These are phyloP conservation scores for Calliphora vomitoria DNA, from an alignment of 2,888 invertebrate species.

Conservation along the genomic window DNA sequence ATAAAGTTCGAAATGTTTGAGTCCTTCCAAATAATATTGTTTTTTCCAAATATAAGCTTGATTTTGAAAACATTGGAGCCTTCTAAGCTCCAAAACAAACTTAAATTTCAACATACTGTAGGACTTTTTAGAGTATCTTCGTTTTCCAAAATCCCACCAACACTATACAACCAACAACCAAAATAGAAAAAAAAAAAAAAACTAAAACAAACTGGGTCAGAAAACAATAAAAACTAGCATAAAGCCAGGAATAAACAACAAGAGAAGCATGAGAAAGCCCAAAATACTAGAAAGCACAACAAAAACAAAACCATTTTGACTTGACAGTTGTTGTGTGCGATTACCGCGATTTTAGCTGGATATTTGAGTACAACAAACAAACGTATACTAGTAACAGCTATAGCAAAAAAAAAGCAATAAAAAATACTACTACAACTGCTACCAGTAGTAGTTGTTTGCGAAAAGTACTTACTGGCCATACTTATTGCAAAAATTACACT, in stretches of 20 bases:
- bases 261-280: neutral
- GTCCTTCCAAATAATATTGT: no score
- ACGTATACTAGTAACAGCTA: neutral
- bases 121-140: neutral
- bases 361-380: constrained; percentile 20
- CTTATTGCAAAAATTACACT: constrained; percentile 15
- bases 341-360: constrained; percentile 43
- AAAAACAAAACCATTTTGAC: constrained; percentile 43
- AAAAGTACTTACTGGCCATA: constrained; percentile 47
- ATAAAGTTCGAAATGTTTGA: no score
- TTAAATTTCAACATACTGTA: no score
- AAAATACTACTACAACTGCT: constrained; percentile 8
- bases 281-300: neutral
- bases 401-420: constrained; percentile 16
- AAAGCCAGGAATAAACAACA: constrained; percentile 28
- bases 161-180: neutral
- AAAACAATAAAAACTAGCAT: constrained; percentile 43
- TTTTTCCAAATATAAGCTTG: no score
- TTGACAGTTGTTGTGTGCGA: constrained; percentile 62
- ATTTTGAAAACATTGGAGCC: no score
- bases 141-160: neutral
- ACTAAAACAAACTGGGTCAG: constrained; percentile 45
- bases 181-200: neutral
- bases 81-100: no score
- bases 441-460: neutral